Conservation (phyloP, 2,888 invertebrate species). For the Scotopteryx bipunctaria region DNA sequence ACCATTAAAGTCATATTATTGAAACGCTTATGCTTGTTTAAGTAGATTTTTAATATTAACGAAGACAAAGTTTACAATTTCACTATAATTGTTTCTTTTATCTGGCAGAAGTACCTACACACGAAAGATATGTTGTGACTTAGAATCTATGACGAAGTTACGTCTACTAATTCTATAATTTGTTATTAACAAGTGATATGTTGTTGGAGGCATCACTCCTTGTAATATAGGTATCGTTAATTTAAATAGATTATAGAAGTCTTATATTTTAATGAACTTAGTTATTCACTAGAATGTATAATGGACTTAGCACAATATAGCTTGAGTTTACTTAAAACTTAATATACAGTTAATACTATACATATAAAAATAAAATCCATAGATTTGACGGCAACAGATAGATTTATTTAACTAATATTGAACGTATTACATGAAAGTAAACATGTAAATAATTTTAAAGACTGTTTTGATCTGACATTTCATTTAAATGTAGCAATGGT, state of each 20-base stretch:
- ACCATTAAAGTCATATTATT: slow-evolving; percentile 40
- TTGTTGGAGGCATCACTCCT: slow-evolving; percentile 78
- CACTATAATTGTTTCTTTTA: slow-evolving; percentile 43
- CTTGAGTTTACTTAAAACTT: slow-evolving; percentile 76
- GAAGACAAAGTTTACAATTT: slow-evolving; percentile 51
- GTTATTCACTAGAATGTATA: slow-evolving; percentile 55
- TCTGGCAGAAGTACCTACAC: slow-evolving; percentile 57
- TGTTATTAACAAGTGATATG: slow-evolving; percentile 83
- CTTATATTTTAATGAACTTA: slow-evolving; percentile 67
- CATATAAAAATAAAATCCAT: slow-evolving; percentile 56
- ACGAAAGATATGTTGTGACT: slow-evolving; percentile 73
- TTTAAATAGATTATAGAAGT: slow-evolving; percentile 63
- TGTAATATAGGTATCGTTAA: slow-evolving; percentile 70
- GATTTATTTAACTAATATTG: slow-evolving; percentile 43
- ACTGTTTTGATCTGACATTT: slow-evolving; percentile 28
- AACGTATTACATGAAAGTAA: slow-evolving; percentile 41
- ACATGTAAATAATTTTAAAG: slow-evolving; percentile 34
- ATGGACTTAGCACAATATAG: slow-evolving; percentile 76
- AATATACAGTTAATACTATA: slow-evolving; percentile 63
- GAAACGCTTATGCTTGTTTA: slow-evolving; percentile 44
- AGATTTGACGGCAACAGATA: slow-evolving; percentile 61
- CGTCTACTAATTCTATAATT: slow-evolving; percentile 74
- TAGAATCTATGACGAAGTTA: slow-evolving; percentile 74
- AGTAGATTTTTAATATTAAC: slow-evolving; percentile 43
- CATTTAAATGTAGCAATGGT: slow-evolving; percentile 19